Evolutionary conservation across 2,888 invertebrate species (phyloP).

Genomic region (Octonoba sinensis): DNA sequence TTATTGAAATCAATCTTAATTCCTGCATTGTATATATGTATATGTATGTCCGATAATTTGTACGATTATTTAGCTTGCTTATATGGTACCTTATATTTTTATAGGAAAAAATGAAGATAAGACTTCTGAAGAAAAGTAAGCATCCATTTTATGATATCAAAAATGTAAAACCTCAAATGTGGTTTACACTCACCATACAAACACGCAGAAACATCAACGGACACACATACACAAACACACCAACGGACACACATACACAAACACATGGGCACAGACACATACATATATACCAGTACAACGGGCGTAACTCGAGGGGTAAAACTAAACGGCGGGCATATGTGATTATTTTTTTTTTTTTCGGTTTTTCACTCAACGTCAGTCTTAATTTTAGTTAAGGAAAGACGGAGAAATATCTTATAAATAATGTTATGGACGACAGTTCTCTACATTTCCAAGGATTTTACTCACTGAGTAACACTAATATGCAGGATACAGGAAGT

Average conservation of each 20-base stretch:
- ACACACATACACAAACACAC: not conserved
- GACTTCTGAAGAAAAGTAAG: conserved; percentile 56
- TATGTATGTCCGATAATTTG: conserved; percentile 1
- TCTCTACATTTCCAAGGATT: no score
- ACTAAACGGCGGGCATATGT: no score
- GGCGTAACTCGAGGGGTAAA: no score
- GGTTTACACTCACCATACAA: not conserved
- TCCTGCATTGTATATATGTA: not conserved
- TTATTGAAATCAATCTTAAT: no score
- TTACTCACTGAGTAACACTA: no score
- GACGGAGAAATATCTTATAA: no score
- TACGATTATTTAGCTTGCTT: not conserved
- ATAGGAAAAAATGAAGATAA: conserved; percentile 56
- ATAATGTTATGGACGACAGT: no score
- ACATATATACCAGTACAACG: not conserved
- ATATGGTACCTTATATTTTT: not conserved
- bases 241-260: not conserved
- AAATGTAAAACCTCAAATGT: not conserved
- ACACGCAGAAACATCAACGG: not conserved
- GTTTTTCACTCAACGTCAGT: no score
- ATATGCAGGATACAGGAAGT: no score
- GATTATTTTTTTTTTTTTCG: no score
- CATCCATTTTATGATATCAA: not conserved
- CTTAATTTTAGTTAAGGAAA: no score
- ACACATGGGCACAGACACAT: not conserved